Evolutionary conservation across 2,888 invertebrate species (phyloP).

Genomic region (Macaria liturata): DNA sequence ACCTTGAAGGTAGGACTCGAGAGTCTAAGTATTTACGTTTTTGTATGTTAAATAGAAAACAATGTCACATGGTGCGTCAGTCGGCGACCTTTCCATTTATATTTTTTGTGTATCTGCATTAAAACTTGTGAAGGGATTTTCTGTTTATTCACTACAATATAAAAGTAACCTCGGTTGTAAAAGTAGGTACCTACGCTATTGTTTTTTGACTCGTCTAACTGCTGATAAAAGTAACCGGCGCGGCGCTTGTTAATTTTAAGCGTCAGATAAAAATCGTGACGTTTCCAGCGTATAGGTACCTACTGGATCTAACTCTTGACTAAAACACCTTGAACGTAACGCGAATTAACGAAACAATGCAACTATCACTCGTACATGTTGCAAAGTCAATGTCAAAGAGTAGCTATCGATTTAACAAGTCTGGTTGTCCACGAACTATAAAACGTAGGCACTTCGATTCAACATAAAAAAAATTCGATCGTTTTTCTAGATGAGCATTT

Average conservation of each 20-base stretch:
- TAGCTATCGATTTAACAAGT: conserved; percentile 26
- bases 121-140: conserved; percentile 20
- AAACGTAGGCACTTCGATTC: background rate
- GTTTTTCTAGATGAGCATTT: no score
- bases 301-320: background rate
- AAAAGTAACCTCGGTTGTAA: conserved; percentile 21
- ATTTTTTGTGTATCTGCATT: conserved; percentile 5
- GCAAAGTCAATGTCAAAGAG: conserved; percentile 19
- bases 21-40: conserved; percentile 38
- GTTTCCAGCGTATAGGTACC: background rate
- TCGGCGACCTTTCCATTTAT: conserved; percentile 19
- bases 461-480: no score
- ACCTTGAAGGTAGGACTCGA: conserved; percentile 69
- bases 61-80: conserved; percentile 25
- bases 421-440: conserved; percentile 10
- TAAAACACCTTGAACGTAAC: background rate
- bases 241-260: background rate
- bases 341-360: conserved; percentile 17
- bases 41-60: conserved; percentile 33
- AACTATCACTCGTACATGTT: conserved; percentile 12
- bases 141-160: conserved; percentile 15
- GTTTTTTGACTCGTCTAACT: conserved; percentile 5
- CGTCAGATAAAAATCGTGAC: background rate
- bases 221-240: conserved; percentile 4
- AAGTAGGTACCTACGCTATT: conserved; percentile 20